Evolutionary conservation across 2,113 vertebrate genomes (phyloP).

Genomic region (Onychorhynchus coronatus): DNA sequence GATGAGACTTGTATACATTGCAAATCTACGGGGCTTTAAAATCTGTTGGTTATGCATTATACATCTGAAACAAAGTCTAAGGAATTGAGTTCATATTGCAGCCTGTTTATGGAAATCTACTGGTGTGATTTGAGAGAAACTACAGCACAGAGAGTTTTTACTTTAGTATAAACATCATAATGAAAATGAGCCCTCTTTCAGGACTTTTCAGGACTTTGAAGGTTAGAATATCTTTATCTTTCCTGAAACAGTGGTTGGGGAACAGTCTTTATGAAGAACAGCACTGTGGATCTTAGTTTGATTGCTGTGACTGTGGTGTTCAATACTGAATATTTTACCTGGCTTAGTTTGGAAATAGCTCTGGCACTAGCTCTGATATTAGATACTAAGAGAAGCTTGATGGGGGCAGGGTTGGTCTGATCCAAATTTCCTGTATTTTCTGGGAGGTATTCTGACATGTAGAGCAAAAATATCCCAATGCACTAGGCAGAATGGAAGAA

Average conservation of each 20-base stretch:
- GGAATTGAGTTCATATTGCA: background rate
- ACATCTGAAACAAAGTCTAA: background rate
- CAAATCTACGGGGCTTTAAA: background rate
- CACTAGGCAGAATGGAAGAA: background rate
- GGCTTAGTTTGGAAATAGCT: background rate
- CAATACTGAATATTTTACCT: background rate
- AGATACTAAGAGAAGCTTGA: background rate
- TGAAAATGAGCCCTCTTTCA: background rate
- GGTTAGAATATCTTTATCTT: background rate
- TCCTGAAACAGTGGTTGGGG: background rate
- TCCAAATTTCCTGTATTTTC: background rate
- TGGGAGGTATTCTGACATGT: background rate
- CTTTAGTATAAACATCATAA: background rate
- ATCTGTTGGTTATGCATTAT: background rate
- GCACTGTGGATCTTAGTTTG: background rate
- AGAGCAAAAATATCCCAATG: background rate
- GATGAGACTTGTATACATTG: background rate
- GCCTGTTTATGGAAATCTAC: background rate
- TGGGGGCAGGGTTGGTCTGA: background rate
- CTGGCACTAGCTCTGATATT: background rate
- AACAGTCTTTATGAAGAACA: background rate
- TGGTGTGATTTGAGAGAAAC: background rate
- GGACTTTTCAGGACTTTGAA: background rate
- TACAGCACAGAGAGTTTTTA: background rate
- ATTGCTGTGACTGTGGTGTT: background rate